Percentiles rank a stretch among this genome's conserved stretches.
These are phyloP conservation scores for Aphaenogaster ashmeadi DNA, from an alignment of 1,140 invertebrate genomes.

Conservation along the genomic window DNA sequence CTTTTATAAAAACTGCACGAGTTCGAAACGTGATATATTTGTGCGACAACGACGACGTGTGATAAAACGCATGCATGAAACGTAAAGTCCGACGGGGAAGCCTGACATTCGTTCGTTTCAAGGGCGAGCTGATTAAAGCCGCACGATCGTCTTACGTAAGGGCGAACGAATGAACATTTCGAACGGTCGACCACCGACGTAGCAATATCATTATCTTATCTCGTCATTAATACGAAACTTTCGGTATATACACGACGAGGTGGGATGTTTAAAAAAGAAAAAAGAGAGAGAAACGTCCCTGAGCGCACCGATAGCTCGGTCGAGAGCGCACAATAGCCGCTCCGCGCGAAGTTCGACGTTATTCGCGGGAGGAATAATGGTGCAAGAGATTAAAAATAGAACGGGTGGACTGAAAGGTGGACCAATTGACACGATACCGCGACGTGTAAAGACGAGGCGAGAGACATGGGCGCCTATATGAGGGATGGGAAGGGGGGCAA, in stretches of 20 bases:
- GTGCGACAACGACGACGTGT: not conserved
- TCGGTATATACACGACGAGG: not conserved
- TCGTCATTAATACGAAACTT: not conserved
- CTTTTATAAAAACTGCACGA: not conserved
- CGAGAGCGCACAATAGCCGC: not conserved
- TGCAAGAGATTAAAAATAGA: conserved; percentile 23
- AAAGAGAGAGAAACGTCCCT: not conserved
- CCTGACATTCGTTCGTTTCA: conserved; percentile 51
- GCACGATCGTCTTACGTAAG: conserved; percentile 53
- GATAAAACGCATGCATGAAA: conserved; percentile 16
- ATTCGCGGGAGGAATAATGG: not conserved
- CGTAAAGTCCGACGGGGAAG: conserved; percentile 19
- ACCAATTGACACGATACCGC: not conserved
- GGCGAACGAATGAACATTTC: not conserved
- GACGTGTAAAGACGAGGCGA: not conserved
- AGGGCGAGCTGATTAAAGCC: conserved; percentile 60
- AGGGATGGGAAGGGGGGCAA: no score
- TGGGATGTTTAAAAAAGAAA: not conserved
- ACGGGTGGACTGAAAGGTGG: not conserved
- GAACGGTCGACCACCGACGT: not conserved
- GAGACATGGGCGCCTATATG: no score
- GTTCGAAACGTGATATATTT: not conserved
- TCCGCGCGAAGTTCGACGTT: not conserved
- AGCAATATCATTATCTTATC: conserved; percentile 22
- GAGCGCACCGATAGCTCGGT: not conserved